These are phyloP conservation scores for Syngnathus acus DNA, from an alignment of 2,797 vertebrate species.

Conservation along the genomic window DNA sequence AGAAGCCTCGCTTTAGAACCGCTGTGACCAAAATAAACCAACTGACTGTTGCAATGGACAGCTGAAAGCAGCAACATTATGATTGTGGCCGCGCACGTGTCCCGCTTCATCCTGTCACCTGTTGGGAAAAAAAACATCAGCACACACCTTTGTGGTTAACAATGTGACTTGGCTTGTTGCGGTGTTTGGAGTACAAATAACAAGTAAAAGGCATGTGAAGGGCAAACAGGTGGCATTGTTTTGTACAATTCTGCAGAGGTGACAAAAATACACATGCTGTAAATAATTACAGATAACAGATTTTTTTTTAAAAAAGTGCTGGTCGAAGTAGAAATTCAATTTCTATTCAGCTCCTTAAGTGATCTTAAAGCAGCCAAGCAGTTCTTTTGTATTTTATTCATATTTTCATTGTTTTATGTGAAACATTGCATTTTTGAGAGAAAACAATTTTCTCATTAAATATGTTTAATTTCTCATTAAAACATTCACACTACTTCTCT, in stretches of 20 bases:
- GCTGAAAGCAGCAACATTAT: conserved; percentile 44
- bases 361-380: no score
- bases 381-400: no score
- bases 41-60: conserved; percentile 48
- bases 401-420: no score
- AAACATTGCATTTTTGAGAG: no score
- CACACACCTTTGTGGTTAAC: not conserved
- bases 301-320: no score
- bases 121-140: conserved; percentile 13
- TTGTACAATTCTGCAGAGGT: not conserved
- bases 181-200: not conserved
- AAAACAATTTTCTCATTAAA: no score
- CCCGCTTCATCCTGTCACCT: conserved; percentile 41
- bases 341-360: no score
- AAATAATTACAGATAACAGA: not conserved
- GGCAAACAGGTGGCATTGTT: not conserved
- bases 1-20: not conserved
- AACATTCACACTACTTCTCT: no score
- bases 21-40: not conserved
- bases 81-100: conserved; percentile 11
- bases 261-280: not conserved
- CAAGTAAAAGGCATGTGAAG: not conserved
- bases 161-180: not conserved
- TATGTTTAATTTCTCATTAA: no score
- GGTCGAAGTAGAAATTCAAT: no score